Evolutionary conservation across 2,888 invertebrate genomes (phyloP), one percentile per base, ranked within the genome.

Genomic region (Autographa pulchrina): DNA sequence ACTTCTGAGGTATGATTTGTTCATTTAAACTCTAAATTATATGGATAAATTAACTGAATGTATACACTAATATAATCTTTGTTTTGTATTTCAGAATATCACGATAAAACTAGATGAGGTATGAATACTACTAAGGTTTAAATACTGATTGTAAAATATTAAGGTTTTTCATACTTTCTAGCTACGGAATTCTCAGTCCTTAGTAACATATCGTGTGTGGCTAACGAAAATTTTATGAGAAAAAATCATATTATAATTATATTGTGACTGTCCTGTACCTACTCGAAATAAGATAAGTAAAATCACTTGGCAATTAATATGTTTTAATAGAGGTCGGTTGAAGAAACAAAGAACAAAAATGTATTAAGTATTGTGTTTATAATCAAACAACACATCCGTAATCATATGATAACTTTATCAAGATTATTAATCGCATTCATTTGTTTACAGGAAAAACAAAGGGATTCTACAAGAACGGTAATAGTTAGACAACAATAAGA

Each of bases 381-480:
- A 11, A 62, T 65, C 59, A 16, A 63, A 48, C 41, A n/a, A 25
- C 11, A 59, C 59, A 35, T 18, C 52, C 59, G 48, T 69, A 8
- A 70, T 65, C 32, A 1, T 48, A 54, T 48, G 69, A 77, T 76
- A 54, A 62, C 9, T 25, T 18, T 63, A 74, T 74, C 60, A 5
- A 14, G 31, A 70, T 68, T 72, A n/a, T 43, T 59, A 66, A 70
- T 75, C 62, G 38, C 14, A 31, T 11, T 54, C 43, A 54, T 68
- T 81, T 85, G 48, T 79, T 94, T 91, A 16, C 91, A 95, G 95
- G 95, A 94, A 91, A 92, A 91, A 72, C 91, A 92, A 88, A 89
- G 95, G 75, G 92, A 92, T 68, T 85, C 95, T 9, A 95, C 95
- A 0, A 90, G 95, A 82, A 93, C 92, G 92, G 95, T 95, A 91